Base-by-base conservation (phyloP, 2,888 invertebrate species). In the Dryadula phaetusa region DNA sequence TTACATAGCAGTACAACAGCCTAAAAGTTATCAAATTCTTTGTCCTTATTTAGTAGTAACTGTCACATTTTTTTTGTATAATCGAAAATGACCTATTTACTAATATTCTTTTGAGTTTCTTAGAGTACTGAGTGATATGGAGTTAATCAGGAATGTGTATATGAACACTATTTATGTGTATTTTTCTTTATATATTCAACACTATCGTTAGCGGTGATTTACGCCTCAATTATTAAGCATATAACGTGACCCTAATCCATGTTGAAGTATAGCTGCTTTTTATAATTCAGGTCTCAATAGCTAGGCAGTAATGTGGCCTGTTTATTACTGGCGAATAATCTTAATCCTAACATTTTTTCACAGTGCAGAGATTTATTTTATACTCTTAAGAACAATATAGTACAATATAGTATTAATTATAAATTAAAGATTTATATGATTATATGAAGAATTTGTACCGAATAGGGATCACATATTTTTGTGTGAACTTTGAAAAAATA, bases 191-290 rank as follows among this genome's bases (percentile, higher is more conserved):
- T 56, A 56, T 56, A 56, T 40, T 40, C 40, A 56, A 40, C 56
- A 56, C 56, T 56, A 56, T 56, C 37, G 56, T 37, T 40, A 40
- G 37, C 56, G n/a, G 56, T 40, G 40, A 25, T 56, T 56, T 40
- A 56, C 56, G 56, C 56, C 40, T 56, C 40, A 56, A 56, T 56
- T 56, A 56, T 56, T 56, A 56, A 25, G n/a, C 56, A 22, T 56
- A 56, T 56, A 56, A 40, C 56, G 40, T 56, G 56, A 56, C 56
- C 56, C n/a, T 56, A 56, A 56, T 56, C 40, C 40, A 56, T 16
- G 40, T 56, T 37, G 56, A 56, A 56, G 37, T 56, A 56, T 40
- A 56, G 37, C 54, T 37, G 20, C 56, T 40, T 56, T 56, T 56
- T 56, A 40, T 34, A 56, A 56, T 40, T 56, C n/a, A 56, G 20